phyloP scores from a whole-genome alignment of 1,140 invertebrate species.

The Gonatopus flavifemur region DNA sequence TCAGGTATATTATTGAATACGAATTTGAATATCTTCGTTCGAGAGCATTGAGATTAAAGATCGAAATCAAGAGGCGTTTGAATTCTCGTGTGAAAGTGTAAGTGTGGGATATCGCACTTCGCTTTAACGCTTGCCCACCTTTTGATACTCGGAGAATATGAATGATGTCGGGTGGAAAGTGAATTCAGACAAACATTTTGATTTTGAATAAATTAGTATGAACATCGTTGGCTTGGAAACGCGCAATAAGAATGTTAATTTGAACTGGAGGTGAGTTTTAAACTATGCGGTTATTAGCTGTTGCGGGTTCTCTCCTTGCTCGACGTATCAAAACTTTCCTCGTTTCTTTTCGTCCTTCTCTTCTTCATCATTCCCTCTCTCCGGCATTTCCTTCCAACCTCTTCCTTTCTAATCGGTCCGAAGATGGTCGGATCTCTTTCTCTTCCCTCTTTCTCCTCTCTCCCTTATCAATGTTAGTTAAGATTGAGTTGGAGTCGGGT shows the following conservation, averaged over 20 bases:
- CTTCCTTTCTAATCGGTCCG: conserved; percentile 19
- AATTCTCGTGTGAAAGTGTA: too few species aligned
- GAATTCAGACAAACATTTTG: too few species aligned
- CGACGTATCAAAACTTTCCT: conserved; percentile 9
- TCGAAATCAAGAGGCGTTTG: too few species aligned
- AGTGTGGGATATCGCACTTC: background rate
- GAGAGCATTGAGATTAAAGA: too few species aligned
- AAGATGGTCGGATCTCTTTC: conserved; percentile 9
- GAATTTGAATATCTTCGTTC: too few species aligned
- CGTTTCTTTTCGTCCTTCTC: conserved; percentile 18
- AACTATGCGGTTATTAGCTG: conserved; percentile 36
- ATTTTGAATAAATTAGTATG: too few species aligned
- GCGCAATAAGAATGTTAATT: conserved; percentile 14
- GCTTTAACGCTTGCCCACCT: conserved; percentile 3
- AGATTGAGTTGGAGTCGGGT: conserved; percentile 36
- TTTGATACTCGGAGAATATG: too few species aligned
- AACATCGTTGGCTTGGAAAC: too few species aligned
- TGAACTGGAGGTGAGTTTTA: conserved; percentile 23
- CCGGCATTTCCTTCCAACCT: conserved; percentile 5
- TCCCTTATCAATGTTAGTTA: conserved; percentile 27
- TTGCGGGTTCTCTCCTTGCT: background rate
- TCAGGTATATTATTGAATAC: too few species aligned
- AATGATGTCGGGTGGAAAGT: too few species aligned
- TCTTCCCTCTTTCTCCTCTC: too few species aligned
- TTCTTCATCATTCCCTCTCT: conserved; percentile 11